A percentile compares a stretch with the other conserved stretches of the same genome.
These are phyloP conservation scores for Xestobium rufovillosum DNA, from an alignment of 2,888 invertebrate genomes.

Conservation along the genomic window DNA sequence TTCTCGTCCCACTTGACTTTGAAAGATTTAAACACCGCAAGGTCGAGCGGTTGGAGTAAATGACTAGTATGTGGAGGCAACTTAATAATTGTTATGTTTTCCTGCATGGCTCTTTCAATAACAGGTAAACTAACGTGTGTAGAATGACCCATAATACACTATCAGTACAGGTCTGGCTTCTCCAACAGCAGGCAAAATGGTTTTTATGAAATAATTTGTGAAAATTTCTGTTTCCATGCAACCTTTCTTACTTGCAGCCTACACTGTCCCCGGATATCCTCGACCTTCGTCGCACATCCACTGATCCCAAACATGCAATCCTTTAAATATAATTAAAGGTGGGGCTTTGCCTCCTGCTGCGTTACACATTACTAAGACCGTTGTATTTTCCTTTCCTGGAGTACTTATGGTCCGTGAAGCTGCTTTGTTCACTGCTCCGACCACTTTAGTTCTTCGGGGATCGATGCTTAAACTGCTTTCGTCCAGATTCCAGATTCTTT, in stretches of 20 bases:
- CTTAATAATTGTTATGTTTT: constrained; percentile 20
- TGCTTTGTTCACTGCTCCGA: constrained; percentile 17
- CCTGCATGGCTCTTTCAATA: constrained; percentile 19
- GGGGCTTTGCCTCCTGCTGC: too few species aligned
- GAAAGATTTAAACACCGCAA: too few species aligned
- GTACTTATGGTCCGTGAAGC: constrained; percentile 22
- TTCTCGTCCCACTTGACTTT: constrained; percentile 21
- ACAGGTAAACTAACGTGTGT: constrained; percentile 20
- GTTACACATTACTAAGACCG: too few species aligned
- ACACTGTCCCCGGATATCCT: constrained; percentile 26
- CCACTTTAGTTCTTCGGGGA: constrained; percentile 22
- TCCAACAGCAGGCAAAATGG: constrained; percentile 12
- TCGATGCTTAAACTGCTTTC: constrained; percentile 17
- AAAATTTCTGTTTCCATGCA: constrained; percentile 28
- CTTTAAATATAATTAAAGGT: too few species aligned
- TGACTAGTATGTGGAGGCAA: too few species aligned
- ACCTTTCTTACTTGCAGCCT: constrained; percentile 29
- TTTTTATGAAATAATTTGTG: constrained; percentile 23
- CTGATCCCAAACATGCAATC: too few species aligned
- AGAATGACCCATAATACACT: constrained; percentile 21
- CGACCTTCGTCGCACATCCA: constrained; percentile 21
- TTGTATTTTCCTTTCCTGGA: too few species aligned
- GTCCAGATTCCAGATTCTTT: constrained; percentile 13
- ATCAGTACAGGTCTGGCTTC: constrained; percentile 18
- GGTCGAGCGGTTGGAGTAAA: too few species aligned